Evolutionary conservation across 1,140 invertebrate species (phyloP), one percentile per base, ranked within the genome.

Genomic region (Brachionus sp.): DNA sequence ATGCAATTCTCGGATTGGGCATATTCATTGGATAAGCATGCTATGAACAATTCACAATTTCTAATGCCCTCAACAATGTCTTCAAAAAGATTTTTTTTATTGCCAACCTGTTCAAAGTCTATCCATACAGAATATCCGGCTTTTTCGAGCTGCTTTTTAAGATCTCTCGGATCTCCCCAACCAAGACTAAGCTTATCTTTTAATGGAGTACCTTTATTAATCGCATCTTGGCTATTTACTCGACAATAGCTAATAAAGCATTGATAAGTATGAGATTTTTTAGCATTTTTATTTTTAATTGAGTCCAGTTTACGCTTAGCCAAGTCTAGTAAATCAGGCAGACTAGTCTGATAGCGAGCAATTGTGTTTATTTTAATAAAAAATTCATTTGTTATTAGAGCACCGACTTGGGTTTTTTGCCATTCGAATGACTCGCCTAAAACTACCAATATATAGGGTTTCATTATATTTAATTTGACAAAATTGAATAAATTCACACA

Each of bases 11-110:
- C 77, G 2, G 86, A 87, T 1, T 78, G 39, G 9, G 86, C 85
- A 84, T 88, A 88, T 75, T 88, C 85, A 82, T 88, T 86, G 9
- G 87, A 87, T 29, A 88, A 85, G 84, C 86, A 88, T 2, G 85
- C 86, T 35, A 88, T 84, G 50, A 87, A 84, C n/a, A 87, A 75
- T 19, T 84, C 73, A 23, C 85, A 84, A 83, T 86, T 86, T n/a
- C 86, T 73, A n/a, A 88, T 83, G 23, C 87, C 87, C 33, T 86
- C 85, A 5, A 86, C 86, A 33, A 88, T 87, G 78, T 87, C 86
- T 53, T 87, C 86, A 85, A 87, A 87, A 37, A 87, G 68, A 35
- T 87, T 87, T 84, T 80, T 84, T 84, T 87, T 82, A 3, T 25
- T 82, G 6, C 78, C 57, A 23, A 82, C 53, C 39, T 66, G 57